Conservation (phyloP, 1,140 invertebrate genomes). For the Procambarus clarkii region DNA sequence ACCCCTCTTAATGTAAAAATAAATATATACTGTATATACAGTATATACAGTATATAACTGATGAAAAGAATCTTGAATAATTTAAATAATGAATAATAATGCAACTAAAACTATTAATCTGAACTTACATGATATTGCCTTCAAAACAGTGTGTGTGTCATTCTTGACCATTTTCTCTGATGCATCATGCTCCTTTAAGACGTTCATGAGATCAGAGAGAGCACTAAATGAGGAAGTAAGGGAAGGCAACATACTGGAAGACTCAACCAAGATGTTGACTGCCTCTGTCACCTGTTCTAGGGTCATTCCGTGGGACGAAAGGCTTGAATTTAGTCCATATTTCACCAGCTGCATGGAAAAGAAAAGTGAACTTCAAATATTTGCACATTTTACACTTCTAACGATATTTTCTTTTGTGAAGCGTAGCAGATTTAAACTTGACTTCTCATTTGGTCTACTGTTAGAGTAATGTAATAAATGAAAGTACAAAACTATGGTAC, state of each 20-base stretch:
- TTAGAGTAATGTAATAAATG: too few relatives aligned
- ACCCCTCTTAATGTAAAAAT: too few relatives aligned
- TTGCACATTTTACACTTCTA: too few relatives aligned
- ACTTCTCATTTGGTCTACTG: too few relatives aligned
- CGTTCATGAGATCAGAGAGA: neutral
- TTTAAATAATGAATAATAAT: too few relatives aligned
- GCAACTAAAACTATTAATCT: neutral
- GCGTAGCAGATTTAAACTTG: too few relatives aligned
- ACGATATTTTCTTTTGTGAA: too few relatives aligned
- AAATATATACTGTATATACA: too few relatives aligned
- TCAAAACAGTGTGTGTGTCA: neutral
- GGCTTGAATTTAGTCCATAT: slow-evolving; percentile 41
- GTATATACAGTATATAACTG: too few relatives aligned
- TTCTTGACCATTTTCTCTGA: neutral
- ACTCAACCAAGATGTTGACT: neutral
- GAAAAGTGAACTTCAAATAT: too few relatives aligned
- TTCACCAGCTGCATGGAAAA: slow-evolving; percentile 27
- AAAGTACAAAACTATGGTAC: too few relatives aligned
- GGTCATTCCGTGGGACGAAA: slow-evolving; percentile 21
- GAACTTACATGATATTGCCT: slow-evolving; percentile 25
- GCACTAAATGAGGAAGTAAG: neutral
- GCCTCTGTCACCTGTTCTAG: slow-evolving; percentile 20
- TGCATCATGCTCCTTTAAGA: neutral
- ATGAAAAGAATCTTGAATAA: too few relatives aligned
- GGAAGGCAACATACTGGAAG: neutral